phyloP scores from a whole-genome alignment of 2,797 vertebrate species.

The Saxicola maurus region DNA sequence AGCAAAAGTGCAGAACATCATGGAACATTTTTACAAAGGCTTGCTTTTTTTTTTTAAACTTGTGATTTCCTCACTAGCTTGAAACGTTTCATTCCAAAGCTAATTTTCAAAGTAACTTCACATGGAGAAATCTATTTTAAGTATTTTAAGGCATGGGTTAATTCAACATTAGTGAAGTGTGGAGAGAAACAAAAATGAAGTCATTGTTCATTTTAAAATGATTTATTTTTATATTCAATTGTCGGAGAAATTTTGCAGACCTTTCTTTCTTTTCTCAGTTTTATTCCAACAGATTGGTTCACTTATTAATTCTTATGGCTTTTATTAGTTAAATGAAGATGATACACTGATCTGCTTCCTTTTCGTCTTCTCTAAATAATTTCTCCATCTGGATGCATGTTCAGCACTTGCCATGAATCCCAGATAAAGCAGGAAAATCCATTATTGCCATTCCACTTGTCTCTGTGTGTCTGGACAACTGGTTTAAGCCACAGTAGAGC shows the following conservation, averaged over 20 bases:
- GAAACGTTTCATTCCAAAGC: background rate
- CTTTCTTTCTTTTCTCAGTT: slow-evolving; percentile 38
- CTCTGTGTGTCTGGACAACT: background rate
- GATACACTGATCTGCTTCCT: slow-evolving; percentile 8
- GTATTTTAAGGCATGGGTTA: slow-evolving; percentile 14
- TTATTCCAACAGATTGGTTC: slow-evolving; percentile 23
- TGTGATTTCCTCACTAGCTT: background rate
- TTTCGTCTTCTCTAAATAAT: background rate
- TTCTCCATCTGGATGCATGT: slow-evolving; percentile 21
- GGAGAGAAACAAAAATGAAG: slow-evolving; percentile 16
- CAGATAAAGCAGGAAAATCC: slow-evolving; percentile 27
- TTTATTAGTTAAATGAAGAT: slow-evolving; percentile 50
- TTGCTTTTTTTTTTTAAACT: background rate
- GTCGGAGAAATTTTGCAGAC: slow-evolving; percentile 1
- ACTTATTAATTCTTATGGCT: slow-evolving; percentile 54
- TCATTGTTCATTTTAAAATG: slow-evolving; percentile 2
- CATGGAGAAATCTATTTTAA: slow-evolving; percentile 17
- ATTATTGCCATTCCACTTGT: background rate
- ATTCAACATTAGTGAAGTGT: slow-evolving; percentile 12
- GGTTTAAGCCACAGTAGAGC: background rate
- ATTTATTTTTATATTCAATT: background rate
- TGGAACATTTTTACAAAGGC: background rate
- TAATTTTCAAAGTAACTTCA: slow-evolving; percentile 25
- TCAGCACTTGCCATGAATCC: background rate
- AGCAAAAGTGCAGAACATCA: background rate